Conservation (phyloP, 2,797 vertebrate genomes). For the Gymnopithys bicolor region DNA sequence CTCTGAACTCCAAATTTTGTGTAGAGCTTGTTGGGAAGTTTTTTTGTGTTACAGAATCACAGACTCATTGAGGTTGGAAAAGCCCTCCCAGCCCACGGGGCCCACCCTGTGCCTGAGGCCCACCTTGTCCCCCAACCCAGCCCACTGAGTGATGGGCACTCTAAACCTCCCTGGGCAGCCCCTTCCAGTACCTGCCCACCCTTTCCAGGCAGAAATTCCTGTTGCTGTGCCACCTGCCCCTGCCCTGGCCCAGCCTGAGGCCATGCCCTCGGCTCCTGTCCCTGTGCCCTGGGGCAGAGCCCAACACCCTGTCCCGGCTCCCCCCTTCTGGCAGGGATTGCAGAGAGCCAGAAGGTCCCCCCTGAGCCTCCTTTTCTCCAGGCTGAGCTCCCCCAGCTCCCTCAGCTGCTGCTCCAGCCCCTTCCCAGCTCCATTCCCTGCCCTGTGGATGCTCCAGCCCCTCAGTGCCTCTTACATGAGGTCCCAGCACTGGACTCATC, state of each 20-base stretch:
- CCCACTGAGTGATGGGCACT: neutral
- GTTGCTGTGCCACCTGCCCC: too few relatives aligned
- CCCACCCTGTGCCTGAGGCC: neutral
- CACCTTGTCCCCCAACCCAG: neutral
- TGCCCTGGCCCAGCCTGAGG: too few relatives aligned
- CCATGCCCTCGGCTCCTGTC: too few relatives aligned
- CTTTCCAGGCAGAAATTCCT: too few relatives aligned
- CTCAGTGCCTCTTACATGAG: neutral
- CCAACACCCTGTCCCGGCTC: too few relatives aligned
- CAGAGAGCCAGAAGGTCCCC: too few relatives aligned
- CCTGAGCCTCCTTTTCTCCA: too few relatives aligned
- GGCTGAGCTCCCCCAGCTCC: neutral
- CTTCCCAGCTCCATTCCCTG: neutral
- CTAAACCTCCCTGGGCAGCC: too few relatives aligned
- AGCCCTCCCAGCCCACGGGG: accelerated
- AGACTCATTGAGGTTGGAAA: neutral
- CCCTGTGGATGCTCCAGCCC: neutral
- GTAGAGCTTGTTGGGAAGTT: neutral
- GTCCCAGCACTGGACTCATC: neutral
- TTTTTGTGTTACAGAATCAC: neutral
- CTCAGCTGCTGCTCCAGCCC: neutral
- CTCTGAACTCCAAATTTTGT: neutral
- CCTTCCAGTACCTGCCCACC: too few relatives aligned
- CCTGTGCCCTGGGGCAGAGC: too few relatives aligned
- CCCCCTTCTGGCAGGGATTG: too few relatives aligned